Evolutionary conservation across 2,888 invertebrate species (phyloP), one percentile per base, ranked within the genome.

Genomic region (Nemoura dubitans): DNA sequence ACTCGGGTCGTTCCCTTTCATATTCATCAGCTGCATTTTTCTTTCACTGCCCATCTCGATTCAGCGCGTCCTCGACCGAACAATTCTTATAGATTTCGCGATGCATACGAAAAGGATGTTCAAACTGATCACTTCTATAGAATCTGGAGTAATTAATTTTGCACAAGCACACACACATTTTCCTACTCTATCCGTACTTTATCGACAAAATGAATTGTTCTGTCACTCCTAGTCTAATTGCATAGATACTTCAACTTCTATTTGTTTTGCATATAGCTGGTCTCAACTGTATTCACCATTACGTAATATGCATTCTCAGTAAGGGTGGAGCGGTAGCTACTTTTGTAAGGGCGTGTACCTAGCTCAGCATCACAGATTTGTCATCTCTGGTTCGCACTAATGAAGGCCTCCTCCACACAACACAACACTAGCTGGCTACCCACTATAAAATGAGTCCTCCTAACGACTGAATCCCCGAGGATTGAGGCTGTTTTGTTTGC

Each of bases 401-500:
- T 84, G 59, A 84, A 59, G 59, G 84, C 28, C n/a, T 76, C 84
- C 84, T 59, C 26, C 83, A 59, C 82, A 28, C 14, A 28, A 36
- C 26, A 26, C 30, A 26, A 42, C n/a, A n/a, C n/a, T n/a, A n/a
- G n/a, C n/a, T n/a, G n/a, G 27, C 83, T 36, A 26, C 36, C 36
- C 42, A 26, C 83, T 26, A 30, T 59, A 84, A 59, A 76, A 84
- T 59, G 59, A 26, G 84, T 84, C 27, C 27, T 59, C 26, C 21
- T 27, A 26, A 59, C 84, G 84, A 26, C 76, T 84, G 84, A 83
- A 25, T 84, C 84, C 84, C 84, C n/a, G 26, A 84, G 84, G 84
- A 84, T 3, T 21, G 2, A 36, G 84, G 0, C 84, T 84, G 84
- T 84, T 84, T 84, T 84, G 84, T 84, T 84, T 84, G 84, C 59